phyloP scores from a whole-genome alignment of 1,140 invertebrate genomes.

The Ephestia elutella region DNA sequence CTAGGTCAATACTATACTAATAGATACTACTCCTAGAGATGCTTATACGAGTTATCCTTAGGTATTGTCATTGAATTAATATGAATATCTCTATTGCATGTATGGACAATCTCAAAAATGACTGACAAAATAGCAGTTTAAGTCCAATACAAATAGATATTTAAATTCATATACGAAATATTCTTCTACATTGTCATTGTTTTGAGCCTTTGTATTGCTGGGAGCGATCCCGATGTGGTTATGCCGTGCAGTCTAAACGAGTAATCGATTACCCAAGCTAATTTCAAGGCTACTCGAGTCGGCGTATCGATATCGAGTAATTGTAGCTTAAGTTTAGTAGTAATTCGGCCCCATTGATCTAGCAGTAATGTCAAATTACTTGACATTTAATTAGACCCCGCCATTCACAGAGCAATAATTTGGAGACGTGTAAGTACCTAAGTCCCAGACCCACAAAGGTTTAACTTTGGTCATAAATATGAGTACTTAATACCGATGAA shows the following conservation, averaged over 20 bases:
- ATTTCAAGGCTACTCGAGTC: slow-evolving; percentile 7
- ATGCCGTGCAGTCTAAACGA: slow-evolving; percentile 27
- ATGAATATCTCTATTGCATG: too few species aligned
- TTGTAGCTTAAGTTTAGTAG: not conserved
- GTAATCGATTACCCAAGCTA: slow-evolving; percentile 17
- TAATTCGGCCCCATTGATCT: slow-evolving; percentile 14
- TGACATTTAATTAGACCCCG: slow-evolving; percentile 68
- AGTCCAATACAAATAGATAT: too few species aligned
- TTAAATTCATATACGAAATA: not conserved
- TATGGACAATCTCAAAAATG: too few species aligned
- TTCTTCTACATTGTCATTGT: not conserved
- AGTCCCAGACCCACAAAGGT: too few species aligned
- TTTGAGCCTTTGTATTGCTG: slow-evolving; percentile 28
- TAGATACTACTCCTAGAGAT: too few species aligned
- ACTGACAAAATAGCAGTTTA: too few species aligned
- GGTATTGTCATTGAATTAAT: too few species aligned
- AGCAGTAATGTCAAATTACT: slow-evolving; percentile 57
- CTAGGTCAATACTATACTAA: too few species aligned
- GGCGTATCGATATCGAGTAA: slow-evolving; percentile 1
- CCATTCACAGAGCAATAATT: slow-evolving; percentile 47
- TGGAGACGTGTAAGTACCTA: slow-evolving; percentile 12
- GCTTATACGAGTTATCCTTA: too few species aligned
- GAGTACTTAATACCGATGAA: too few species aligned
- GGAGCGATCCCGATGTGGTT: slow-evolving; percentile 34
- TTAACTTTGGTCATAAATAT: too few species aligned